Conservation (phyloP, 1,140 invertebrate species). For the Alviniconcha marisindica region DNA sequence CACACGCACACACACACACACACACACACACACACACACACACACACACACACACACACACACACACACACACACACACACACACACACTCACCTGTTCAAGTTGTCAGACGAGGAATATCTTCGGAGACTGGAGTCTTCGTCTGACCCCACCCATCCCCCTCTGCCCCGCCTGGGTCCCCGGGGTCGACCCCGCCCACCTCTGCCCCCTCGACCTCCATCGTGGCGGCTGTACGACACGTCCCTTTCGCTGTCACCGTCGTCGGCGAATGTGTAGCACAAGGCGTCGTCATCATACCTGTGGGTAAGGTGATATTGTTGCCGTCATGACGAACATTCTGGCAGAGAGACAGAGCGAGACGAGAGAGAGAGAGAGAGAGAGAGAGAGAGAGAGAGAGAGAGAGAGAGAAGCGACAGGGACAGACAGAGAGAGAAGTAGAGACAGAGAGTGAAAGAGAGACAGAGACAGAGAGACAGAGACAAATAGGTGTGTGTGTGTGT, state of each 20-base stretch:
- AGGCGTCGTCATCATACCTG: not conserved
- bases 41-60: conserved; percentile 34
- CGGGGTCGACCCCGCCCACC: not conserved
- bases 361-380: conserved; percentile 13
- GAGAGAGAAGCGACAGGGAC: not conserved
- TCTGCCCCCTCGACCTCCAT: not conserved
- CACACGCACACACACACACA: conserved; percentile 41
- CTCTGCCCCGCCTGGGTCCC: not conserved
- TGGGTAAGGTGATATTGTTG: too few relatives aligned
- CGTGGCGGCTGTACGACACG: not conserved
- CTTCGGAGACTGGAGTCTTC: not conserved
- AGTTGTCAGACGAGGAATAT: not conserved
- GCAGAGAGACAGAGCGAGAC: not conserved
- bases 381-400: conserved; percentile 2
- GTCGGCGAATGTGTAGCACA: not conserved
- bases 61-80: not conserved
- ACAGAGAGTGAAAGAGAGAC: not conserved
- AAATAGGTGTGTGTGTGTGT: not conserved
- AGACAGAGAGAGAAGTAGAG: not conserved
- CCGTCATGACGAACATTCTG: too few relatives aligned
- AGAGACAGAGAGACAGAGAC: too few relatives aligned
- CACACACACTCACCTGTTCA: not conserved
- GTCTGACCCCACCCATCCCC: not conserved
- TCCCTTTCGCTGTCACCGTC: not conserved
- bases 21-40: conserved; percentile 43